Evolutionary conservation across 2,888 invertebrate species (phyloP).

Genomic region (Drosophila pseudotakahashii): DNA sequence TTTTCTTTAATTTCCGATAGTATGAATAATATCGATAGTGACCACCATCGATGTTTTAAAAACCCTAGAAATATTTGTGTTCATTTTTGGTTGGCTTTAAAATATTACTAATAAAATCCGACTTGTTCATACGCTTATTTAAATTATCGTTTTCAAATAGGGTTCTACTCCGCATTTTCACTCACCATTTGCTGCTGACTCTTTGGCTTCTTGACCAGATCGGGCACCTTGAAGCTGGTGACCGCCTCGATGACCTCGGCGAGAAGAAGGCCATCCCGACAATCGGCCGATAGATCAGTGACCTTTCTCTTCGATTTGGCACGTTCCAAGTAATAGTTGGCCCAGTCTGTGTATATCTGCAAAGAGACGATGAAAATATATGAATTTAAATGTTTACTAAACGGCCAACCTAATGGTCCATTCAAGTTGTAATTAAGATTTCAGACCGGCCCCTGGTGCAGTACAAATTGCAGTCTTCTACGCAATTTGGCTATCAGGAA

Average conservation of each 20-base stretch:
- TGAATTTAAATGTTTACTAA: slow-evolving; percentile 29
- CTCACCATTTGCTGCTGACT: slow-evolving; percentile 96
- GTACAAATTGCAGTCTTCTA: slow-evolving; percentile 42
- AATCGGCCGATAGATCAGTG: slow-evolving; percentile 93
- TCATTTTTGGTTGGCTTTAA: no score
- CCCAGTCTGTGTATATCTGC: slow-evolving; percentile 99
- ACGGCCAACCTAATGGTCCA: slow-evolving; percentile 49
- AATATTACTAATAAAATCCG: no score
- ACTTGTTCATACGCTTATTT: no score
- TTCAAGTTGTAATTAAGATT: slow-evolving; percentile 62
- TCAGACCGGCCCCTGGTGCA: slow-evolving; percentile 27
- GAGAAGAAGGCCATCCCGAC: slow-evolving; percentile 95
- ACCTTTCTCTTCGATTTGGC: slow-evolving; percentile 94
- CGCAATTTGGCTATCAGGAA: slow-evolving; percentile 72
- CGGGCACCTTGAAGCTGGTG: slow-evolving; percentile 90
- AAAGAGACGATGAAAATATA: slow-evolving; percentile 56
- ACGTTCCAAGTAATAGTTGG: slow-evolving; percentile 97
- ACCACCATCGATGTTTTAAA: no score
- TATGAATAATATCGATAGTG: no score
- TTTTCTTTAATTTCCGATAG: no score
- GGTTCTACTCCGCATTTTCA: no score
- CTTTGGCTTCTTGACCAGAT: slow-evolving; percentile 93
- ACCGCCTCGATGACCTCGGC: slow-evolving; percentile 98
- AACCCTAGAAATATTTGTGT: no score
- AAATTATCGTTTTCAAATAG: no score